Evolutionary conservation across 53 echinoderm and acorn worm species (phyloP).

Genomic region (Echinometra lucunter): DNA sequence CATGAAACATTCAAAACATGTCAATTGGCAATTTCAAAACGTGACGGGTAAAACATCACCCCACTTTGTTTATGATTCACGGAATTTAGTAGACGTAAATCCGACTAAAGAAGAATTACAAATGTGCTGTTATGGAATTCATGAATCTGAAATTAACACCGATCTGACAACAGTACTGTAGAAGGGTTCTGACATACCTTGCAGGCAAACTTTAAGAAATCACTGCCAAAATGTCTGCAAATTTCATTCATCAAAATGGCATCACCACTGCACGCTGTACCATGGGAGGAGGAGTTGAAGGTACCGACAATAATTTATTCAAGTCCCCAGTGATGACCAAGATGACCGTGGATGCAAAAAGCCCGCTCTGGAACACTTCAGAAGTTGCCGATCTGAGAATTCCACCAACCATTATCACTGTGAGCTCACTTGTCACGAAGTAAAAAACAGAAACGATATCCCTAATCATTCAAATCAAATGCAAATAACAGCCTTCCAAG

Average conservation of each 20-base stretch:
- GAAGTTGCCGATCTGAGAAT: slow-evolving; percentile 38
- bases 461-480: slow-evolving; percentile 43
- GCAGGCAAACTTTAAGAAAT: not conserved
- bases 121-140: slow-evolving; percentile 16
- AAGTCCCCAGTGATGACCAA: not conserved
- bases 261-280: not conserved
- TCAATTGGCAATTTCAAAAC: not conserved
- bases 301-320: slow-evolving; percentile 34
- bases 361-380: slow-evolving; percentile 52
- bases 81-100: not conserved
- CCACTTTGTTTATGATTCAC: not conserved
- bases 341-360: slow-evolving; percentile 55
- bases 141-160: slow-evolving; percentile 26
- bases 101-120: not conserved
- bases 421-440: slow-evolving; percentile 50
- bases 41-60: not conserved
- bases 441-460: slow-evolving; percentile 52
- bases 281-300: slow-evolving; percentile 11
- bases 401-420: not conserved
- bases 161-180: not conserved
- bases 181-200: slow-evolving; percentile 30
- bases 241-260: slow-evolving; percentile 8
- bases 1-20: slow-evolving; percentile 20
- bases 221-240: slow-evolving; percentile 21
- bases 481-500: slow-evolving; percentile 45